Conservation (phyloP, 2,888 invertebrate species). For the Apodemia zela region DNA sequence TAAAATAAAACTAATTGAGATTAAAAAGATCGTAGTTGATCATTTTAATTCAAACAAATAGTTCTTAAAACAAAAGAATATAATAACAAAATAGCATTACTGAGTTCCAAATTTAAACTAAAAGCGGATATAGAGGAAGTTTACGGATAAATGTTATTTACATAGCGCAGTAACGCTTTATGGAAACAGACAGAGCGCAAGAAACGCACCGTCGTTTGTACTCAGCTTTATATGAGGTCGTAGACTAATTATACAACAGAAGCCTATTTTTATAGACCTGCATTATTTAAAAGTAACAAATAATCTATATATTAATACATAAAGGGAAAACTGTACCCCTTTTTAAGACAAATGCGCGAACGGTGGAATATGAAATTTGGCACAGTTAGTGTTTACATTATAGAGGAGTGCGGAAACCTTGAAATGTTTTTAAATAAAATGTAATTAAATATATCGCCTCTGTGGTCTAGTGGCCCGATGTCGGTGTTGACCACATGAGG, state of each 20-base stretch:
- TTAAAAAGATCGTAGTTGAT: background rate
- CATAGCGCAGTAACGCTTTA: conserved; percentile 20
- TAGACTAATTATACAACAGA: conserved; percentile 25
- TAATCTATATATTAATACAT: no score
- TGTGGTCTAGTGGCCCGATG: no score
- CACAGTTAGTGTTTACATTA: no score
- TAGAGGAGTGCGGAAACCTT: no score
- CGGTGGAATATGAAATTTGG: no score
- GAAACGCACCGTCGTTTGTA: conserved; percentile 32
- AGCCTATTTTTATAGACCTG: background rate
- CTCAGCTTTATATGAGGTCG: conserved; percentile 30
- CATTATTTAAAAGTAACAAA: no score
- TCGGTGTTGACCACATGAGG: no score
- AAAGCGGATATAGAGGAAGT: conserved; percentile 26
- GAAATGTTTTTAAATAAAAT: no score
- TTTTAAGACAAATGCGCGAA: no score
- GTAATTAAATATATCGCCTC: no score
- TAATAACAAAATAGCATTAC: background rate
- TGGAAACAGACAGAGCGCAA: conserved; percentile 31
- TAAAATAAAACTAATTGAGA: no score
- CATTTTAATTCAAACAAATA: background rate
- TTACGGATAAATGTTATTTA: conserved; percentile 26
- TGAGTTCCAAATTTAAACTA: conserved; percentile 15
- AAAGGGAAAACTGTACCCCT: no score
- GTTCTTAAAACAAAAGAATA: background rate